phyloP scores from a whole-genome alignment of 2,797 vertebrate species.

The Karalla daura region DNA sequence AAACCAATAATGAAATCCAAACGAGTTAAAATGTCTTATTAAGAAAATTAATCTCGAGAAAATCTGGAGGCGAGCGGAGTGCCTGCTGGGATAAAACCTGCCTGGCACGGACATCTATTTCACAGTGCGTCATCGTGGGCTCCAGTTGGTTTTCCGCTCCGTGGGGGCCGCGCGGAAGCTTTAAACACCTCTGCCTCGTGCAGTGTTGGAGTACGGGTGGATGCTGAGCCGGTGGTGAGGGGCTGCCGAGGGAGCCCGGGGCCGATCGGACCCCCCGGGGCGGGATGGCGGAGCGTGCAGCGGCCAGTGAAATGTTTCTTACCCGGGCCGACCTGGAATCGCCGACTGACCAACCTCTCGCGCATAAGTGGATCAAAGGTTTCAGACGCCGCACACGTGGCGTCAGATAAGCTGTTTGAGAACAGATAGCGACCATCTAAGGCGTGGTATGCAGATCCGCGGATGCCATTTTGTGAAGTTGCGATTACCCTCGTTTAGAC shows the following conservation, averaged over 20 bases:
- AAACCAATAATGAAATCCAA: too few species aligned
- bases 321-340: constrained; percentile 56
- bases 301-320: constrained; percentile 55
- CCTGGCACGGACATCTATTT: too few species aligned
- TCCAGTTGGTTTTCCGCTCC: too few species aligned
- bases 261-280: constrained; percentile 49
- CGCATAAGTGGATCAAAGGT: constrained; percentile 41
- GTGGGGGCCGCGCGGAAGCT: not conserved
- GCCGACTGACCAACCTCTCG: constrained; percentile 41
- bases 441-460: not conserved
- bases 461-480: not conserved
- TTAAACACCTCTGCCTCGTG: not conserved
- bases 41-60: too few species aligned
- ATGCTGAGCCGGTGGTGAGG: constrained; percentile 19
- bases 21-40: too few species aligned
- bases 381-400: constrained; percentile 15
- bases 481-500: constrained; percentile 9
- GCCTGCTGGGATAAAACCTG: too few species aligned
- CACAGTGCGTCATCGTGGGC: too few species aligned
- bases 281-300: constrained; percentile 43
- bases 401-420: too few species aligned
- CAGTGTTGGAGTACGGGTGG: constrained; percentile 1
- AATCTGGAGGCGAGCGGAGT: too few species aligned
- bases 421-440: not conserved
- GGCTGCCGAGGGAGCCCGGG: constrained; percentile 24